Evolutionary conservation across 1,140 invertebrate species (phyloP).

Genomic region (Proctacanthus coquilletti): DNA sequence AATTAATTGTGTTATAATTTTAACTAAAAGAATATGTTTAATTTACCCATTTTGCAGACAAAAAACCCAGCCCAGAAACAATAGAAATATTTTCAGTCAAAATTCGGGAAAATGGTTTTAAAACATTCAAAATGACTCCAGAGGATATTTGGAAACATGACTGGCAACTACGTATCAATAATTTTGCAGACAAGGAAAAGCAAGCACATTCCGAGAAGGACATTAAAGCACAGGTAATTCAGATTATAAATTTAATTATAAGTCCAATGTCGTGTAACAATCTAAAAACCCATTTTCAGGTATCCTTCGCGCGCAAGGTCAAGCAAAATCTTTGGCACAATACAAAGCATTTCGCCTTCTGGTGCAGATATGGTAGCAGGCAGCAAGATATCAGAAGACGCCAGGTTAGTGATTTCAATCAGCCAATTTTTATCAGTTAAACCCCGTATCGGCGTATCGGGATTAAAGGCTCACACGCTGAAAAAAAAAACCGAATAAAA

Average conservation of each 20-base stretch:
- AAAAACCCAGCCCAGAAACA: slow-evolving; percentile 49
- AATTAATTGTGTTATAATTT: too few species aligned
- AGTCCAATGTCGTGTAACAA: neutral
- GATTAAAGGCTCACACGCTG: too few species aligned
- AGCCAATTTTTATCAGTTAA: too few species aligned
- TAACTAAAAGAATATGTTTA: slow-evolving; percentile 11
- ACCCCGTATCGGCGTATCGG: too few species aligned
- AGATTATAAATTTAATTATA: neutral
- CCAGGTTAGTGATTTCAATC: slow-evolving; percentile 38
- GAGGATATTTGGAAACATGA: slow-evolving; percentile 47
- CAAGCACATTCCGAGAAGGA: slow-evolving; percentile 43
- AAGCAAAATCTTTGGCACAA: slow-evolving; percentile 40
- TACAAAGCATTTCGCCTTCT: slow-evolving; percentile 49
- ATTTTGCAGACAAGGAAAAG: slow-evolving; percentile 48
- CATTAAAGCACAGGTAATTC: slow-evolving; percentile 42
- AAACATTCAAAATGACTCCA: slow-evolving; percentile 39
- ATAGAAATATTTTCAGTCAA: slow-evolving; percentile 46
- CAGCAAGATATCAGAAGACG: slow-evolving; percentile 43
- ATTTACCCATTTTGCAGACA: slow-evolving; percentile 35
- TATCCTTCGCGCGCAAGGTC: slow-evolving; percentile 27
- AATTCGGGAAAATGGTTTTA: slow-evolving; percentile 41
- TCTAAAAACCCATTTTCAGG: slow-evolving; percentile 10
- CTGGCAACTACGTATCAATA: slow-evolving; percentile 49
- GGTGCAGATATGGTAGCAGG: slow-evolving; percentile 47
- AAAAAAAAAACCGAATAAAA: too few species aligned